Evolutionary conservation across 2,113 vertebrate genomes (phyloP).

Genomic region (Xiphorhynchus elegans): DNA sequence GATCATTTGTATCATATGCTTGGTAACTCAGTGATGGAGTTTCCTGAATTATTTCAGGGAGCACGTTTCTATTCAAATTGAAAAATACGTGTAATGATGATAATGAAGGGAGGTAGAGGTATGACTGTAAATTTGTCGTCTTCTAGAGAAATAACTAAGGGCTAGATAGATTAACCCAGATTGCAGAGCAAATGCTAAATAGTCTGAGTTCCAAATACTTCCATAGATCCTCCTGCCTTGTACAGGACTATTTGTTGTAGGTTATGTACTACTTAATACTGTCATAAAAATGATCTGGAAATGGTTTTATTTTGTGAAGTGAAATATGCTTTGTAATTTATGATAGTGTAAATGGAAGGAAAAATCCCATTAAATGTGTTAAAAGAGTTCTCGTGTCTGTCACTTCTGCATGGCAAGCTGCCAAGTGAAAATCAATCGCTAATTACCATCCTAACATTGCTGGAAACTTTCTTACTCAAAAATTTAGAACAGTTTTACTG

Average conservation of each 20-base stretch:
- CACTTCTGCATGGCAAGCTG: conserved; percentile 8
- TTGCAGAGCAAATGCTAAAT: conserved; percentile 25
- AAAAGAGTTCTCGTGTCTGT: conserved; percentile 70
- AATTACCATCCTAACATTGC: background rate
- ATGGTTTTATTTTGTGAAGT: conserved; percentile 87
- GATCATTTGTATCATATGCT: conserved; percentile 35
- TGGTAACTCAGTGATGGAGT: conserved; percentile 36
- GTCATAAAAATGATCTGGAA: conserved; percentile 79
- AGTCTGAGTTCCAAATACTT: conserved; percentile 32
- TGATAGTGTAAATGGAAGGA: conserved; percentile 79
- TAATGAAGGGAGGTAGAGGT: conserved; percentile 39
- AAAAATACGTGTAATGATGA: conserved; percentile 42
- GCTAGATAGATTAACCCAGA: conserved; percentile 28
- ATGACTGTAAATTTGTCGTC: conserved; percentile 19
- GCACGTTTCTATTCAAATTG: conserved; percentile 64
- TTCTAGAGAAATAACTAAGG: conserved; percentile 56
- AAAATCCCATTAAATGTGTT: conserved; percentile 79
- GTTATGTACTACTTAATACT: conserved; percentile 77
- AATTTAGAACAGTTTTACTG: background rate
- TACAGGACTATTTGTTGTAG: conserved; percentile 73
- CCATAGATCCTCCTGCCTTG: conserved; percentile 45
- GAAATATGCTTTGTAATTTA: conserved; percentile 85
- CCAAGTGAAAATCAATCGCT: conserved; percentile 7
- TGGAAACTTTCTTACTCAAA: conserved; percentile 3
- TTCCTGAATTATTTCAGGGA: conserved; percentile 71